phyloP scores from a whole-genome alignment of 2,113 vertebrate genomes.

The Caloenas nicobarica region DNA sequence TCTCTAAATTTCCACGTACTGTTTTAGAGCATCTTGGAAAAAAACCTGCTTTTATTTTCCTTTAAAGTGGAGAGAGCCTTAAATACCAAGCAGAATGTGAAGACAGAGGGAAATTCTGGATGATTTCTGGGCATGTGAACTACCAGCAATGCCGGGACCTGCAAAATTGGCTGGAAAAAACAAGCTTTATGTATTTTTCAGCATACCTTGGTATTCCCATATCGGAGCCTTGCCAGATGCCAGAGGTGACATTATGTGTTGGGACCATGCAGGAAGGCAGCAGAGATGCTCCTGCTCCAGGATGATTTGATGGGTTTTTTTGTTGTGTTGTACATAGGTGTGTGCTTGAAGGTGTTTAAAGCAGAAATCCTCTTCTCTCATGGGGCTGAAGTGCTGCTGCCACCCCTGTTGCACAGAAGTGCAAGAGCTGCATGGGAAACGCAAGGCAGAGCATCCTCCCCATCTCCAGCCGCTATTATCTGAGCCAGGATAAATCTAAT shows the following conservation, averaged over 20 bases:
- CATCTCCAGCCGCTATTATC: fast-evolving
- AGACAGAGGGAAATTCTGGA: not conserved
- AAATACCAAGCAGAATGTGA: not conserved
- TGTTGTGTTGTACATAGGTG: fast-evolving
- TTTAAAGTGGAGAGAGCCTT: not conserved
- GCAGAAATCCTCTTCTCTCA: not conserved
- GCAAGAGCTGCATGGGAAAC: not conserved
- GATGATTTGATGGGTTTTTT: not conserved
- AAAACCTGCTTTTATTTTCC: not conserved
- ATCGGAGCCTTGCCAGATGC: too few relatives aligned
- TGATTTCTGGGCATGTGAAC: not conserved
- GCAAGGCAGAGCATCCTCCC: not conserved
- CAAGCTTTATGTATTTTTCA: not conserved
- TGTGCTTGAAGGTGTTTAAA: fast-evolving
- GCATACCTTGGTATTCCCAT: fast-evolving
- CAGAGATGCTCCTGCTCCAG: not conserved
- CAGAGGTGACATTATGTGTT: fast-evolving
- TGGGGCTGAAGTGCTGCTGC: not conserved
- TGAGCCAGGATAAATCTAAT: not conserved
- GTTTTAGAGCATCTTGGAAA: not conserved
- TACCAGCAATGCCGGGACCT: not conserved
- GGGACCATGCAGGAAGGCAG: fast-evolving
- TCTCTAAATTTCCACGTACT: not conserved
- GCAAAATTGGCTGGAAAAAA: not conserved
- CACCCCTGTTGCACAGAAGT: not conserved